A percentile compares a stretch with the other conserved stretches of the same genome.
phyloP scores from a whole-genome alignment of 1,140 invertebrate species.

The Sarcophaga bullata region DNA sequence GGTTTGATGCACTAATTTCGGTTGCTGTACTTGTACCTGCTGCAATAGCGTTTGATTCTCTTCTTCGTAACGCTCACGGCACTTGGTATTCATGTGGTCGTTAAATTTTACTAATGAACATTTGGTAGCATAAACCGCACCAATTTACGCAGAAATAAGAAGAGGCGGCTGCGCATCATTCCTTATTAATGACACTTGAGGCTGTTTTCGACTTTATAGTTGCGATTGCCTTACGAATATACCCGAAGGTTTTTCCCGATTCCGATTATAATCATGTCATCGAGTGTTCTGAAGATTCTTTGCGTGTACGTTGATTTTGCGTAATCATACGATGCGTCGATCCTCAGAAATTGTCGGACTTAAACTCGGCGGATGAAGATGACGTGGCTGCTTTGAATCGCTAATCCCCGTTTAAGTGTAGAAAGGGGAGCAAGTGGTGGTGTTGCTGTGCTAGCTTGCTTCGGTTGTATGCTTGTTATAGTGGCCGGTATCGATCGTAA shows the following conservation, averaged over 20 bases:
- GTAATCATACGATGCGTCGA: conserved; percentile 62
- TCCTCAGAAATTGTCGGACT: conserved; percentile 60
- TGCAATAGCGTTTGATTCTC: conserved; percentile 50
- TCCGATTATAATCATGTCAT: conserved; percentile 65
- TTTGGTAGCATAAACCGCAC: conserved; percentile 69
- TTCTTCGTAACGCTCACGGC: conserved; percentile 60
- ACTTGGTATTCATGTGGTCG: conserved; percentile 66
- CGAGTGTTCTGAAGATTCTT: conserved; percentile 63
- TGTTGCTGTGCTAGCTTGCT: conserved; percentile 50
- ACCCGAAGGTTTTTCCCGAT: conserved; percentile 66
- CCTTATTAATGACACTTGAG: conserved; percentile 67
- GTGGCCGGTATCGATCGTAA: conserved; percentile 60
- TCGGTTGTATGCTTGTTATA: conserved; percentile 49
- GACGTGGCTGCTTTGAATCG: conserved; percentile 42
- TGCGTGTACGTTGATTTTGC: conserved; percentile 62
- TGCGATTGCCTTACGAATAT: conserved; percentile 63
- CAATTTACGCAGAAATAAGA: conserved; percentile 65
- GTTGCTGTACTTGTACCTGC: background rate
- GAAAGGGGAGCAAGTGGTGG: background rate
- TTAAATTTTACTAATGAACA: conserved; percentile 70
- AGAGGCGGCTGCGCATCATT: conserved; percentile 66
- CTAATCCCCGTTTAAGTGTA: background rate
- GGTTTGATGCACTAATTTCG: conserved; percentile 9
- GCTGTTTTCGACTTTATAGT: conserved; percentile 65
- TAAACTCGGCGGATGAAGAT: conserved; percentile 49